Evolutionary conservation across 2,113 vertebrate genomes (phyloP), one percentile per base, ranked within the genome.

Genomic region (Cepphus grylle): DNA sequence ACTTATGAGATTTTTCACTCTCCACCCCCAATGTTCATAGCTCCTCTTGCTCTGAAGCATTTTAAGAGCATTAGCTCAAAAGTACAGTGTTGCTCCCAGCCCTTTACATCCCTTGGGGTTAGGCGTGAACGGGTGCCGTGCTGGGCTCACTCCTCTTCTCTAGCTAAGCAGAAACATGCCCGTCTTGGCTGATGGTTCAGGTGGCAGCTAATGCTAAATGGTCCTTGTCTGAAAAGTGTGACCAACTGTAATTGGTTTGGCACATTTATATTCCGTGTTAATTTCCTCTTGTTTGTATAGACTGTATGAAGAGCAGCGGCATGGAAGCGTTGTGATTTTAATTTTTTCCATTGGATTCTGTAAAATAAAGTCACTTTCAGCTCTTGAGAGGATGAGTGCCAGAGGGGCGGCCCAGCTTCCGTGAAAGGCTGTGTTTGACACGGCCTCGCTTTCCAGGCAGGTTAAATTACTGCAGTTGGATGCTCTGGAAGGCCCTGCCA

Each of bases 291-390:
- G 42, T 86, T 78, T 73, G 34, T 77, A 18, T 8, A 67, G 77
- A 55, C 13, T 0, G 0, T 49, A 32, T 25, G 56, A 85, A 62
- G n/a, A 90, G 7, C 52, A 32, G 19, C 7, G 16, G 19, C 7
- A 15, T 49, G 53, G 45, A 95, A 84, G n/a, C 8, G 3, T 43
- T 66, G 63, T 20, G 16, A 32, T 47, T 21, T 80, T 47, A 3
- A 8, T 71, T 25, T 2, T 90, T 63, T 78, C 36, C 18, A 6
- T 58, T 80, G 59, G 17, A 26, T 42, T 88, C 32, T 52, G 6
- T 52, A 52, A 76, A 90, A 43, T 55, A 65, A 45, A 50, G 40
- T 43, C 2, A 19, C 49, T 89, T 86, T 69, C 27, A 43, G 70
- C 49, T 62, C 53, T 83, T 53, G 36, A 40, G 59, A 62, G 36